phyloP scores from a whole-genome alignment of 2,888 invertebrate genomes.

The Ormyrus nitidulus region DNA sequence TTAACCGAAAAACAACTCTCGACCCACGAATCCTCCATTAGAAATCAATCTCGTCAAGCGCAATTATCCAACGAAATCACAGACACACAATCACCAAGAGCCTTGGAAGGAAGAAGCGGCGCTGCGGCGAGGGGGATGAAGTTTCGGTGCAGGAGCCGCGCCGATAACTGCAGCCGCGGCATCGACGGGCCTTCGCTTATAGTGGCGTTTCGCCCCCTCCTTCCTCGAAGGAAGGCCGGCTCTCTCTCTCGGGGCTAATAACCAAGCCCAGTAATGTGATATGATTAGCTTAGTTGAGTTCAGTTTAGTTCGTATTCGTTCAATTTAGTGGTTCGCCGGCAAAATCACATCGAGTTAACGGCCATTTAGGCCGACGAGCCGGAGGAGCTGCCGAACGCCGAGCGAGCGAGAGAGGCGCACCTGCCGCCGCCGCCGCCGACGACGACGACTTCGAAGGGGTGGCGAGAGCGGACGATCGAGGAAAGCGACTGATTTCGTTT shows the following conservation, averaged over 20 bases:
- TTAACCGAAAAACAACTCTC: too few relatives aligned
- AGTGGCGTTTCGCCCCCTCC: conserved; percentile 63
- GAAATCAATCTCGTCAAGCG: not conserved
- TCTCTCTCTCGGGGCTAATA: conserved; percentile 67
- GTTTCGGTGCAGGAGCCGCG: conserved; percentile 57
- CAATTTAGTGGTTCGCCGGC: conserved; percentile 74
- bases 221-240: not conserved
- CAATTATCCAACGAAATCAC: not conserved
- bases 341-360: conserved; percentile 69
- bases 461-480: too few relatives aligned
- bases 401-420: not conserved
- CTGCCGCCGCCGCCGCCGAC: not conserved
- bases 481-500: too few relatives aligned
- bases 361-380: conserved; percentile 25
- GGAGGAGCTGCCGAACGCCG: conserved; percentile 23
- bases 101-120: too few relatives aligned
- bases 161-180: conserved; percentile 73
- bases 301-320: conserved; percentile 75
- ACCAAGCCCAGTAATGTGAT: conserved; percentile 74
- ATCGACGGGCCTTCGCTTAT: conserved; percentile 74
- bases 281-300: conserved; percentile 76
- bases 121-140: conserved; percentile 7
- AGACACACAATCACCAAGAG: too few relatives aligned
- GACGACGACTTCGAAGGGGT: too few relatives aligned
- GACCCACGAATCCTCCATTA: too few relatives aligned